These are phyloP conservation scores for Himalopsyche anomala DNA, from an alignment of 2,888 invertebrate genomes.

Conservation along the genomic window DNA sequence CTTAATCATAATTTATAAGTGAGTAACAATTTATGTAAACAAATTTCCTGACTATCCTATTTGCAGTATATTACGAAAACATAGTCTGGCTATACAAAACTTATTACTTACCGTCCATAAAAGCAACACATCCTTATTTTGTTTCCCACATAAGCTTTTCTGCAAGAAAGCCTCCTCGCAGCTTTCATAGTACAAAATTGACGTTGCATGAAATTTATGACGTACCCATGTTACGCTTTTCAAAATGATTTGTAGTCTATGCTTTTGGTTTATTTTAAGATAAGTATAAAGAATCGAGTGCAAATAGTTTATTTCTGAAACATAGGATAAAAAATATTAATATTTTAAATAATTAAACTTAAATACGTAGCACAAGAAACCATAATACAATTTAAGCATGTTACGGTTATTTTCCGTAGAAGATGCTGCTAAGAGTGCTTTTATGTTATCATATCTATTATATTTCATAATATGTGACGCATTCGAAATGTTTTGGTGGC, in stretches of 20 bases:
- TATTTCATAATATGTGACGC: too few relatives aligned
- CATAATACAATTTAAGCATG: too few relatives aligned
- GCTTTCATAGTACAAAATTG: conserved; percentile 50
- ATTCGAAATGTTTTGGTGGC: too few relatives aligned
- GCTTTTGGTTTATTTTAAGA: not conserved
- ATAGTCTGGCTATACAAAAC: not conserved
- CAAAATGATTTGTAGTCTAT: not conserved
- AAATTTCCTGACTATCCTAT: not conserved
- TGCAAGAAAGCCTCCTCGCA: conserved; percentile 16
- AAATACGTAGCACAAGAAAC: too few relatives aligned
- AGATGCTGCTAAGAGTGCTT: too few relatives aligned
- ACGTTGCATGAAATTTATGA: conserved; percentile 56
- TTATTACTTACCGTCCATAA: conserved; percentile 16
- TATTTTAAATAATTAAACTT: too few relatives aligned
- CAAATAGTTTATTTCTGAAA: too few relatives aligned
- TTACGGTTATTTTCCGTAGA: too few relatives aligned
- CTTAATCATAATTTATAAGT: too few relatives aligned
- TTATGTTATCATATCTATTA: too few relatives aligned
- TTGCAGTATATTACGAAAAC: not conserved
- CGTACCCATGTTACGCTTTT: not conserved
- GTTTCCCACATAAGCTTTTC: conserved; percentile 19
- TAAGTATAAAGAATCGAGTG: not conserved
- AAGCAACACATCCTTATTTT: conserved; percentile 42
- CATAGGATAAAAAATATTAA: too few relatives aligned
- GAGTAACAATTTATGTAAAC: too few relatives aligned